Percentiles rank a stretch among this genome's conserved stretches.
These are phyloP conservation scores for Drosophila macrothrix DNA, from an alignment of 2,888 invertebrate genomes.

Conservation along the genomic window DNA sequence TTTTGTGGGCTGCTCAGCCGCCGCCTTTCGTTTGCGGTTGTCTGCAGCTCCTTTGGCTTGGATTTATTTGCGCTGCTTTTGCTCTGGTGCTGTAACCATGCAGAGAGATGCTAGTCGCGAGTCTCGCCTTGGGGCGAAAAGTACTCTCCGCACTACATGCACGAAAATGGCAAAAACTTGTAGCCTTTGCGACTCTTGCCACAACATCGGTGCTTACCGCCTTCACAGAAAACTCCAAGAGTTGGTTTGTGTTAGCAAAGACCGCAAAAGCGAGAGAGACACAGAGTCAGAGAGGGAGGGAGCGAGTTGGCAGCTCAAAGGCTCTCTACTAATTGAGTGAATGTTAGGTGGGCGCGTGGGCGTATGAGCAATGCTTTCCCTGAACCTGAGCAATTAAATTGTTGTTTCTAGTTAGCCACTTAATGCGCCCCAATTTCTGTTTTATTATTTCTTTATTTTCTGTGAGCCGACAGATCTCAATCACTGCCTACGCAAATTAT, in stretches of 20 bases:
- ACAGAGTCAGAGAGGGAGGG: neutral
- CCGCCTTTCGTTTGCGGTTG: neutral
- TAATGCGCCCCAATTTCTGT: constrained; percentile 21
- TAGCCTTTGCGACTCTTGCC: constrained; percentile 52
- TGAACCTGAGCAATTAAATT: constrained; percentile 58
- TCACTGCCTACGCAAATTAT: constrained; percentile 5
- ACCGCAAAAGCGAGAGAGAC: constrained; percentile 47
- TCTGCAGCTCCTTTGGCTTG: constrained; percentile 35
- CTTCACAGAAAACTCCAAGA: neutral
- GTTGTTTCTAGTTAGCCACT: constrained; percentile 49
- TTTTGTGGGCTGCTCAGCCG: neutral
- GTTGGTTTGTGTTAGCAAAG: neutral
- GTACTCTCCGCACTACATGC: constrained; percentile 42
- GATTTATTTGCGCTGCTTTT: constrained; percentile 46
- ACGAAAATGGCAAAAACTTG: constrained; percentile 75
- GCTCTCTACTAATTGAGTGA: constrained; percentile 55
- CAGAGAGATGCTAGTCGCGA: constrained; percentile 25
- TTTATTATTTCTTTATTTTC: neutral
- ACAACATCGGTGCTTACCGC: neutral
- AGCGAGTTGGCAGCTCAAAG: constrained; percentile 38
- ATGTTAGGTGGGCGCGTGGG: constrained; percentile 19
- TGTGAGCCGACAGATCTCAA: neutral
- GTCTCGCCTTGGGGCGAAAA: constrained; percentile 57
- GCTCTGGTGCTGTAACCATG: constrained; percentile 47
- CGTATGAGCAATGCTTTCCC: constrained; percentile 44